Evolutionary conservation across 2,888 invertebrate species (phyloP), one percentile per base, ranked within the genome.

Genomic region (Cosmopolites sordidus): DNA sequence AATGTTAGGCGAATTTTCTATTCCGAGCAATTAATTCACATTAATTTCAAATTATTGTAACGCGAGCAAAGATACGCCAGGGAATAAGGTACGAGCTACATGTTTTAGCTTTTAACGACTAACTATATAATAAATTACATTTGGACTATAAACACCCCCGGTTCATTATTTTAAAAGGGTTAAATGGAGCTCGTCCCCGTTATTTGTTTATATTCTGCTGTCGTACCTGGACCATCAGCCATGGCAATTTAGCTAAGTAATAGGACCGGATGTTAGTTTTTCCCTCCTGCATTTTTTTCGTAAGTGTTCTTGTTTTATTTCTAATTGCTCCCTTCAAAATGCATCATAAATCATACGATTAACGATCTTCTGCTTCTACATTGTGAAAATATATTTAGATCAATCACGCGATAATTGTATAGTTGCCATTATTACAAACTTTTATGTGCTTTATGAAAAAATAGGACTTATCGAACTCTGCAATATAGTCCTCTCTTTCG

Each of bases 51-150:
- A 51, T 56, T 50, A 56, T 52, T 56, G 51, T 52, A 52, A 52
- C 45, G 44, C 33, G 40, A 43, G 45, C 48, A 29, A 44, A 55
- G 49, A 52, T 48, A 16, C 53, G 43, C 46, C 41, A 44, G 48
- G 47, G 49, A 43, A 38, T 46, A 53, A 56, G 47, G 46, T 53
- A 50, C 49, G 49, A 42, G 46, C 16, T 29, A 56, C 56, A 56
- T 53, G 56, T 40, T 56, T 56, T 56, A 46, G 56, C 56, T 56
- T 56, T 56, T 56, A 56, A 56, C 56, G 51, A 56, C 44, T 48
- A 45, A 49, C 49, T 56, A 52, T 56, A 56, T 52, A 56, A 56
- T 52, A 56, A 56, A 56, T 56, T 56, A 56, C 49, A 43, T 56
- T 56, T 52, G 51, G 45, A 48, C 51, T 43, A 51, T 48, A 55